Evolutionary conservation across 1,140 invertebrate genomes (phyloP).

Genomic region (Gonioctena quinquepunctata): DNA sequence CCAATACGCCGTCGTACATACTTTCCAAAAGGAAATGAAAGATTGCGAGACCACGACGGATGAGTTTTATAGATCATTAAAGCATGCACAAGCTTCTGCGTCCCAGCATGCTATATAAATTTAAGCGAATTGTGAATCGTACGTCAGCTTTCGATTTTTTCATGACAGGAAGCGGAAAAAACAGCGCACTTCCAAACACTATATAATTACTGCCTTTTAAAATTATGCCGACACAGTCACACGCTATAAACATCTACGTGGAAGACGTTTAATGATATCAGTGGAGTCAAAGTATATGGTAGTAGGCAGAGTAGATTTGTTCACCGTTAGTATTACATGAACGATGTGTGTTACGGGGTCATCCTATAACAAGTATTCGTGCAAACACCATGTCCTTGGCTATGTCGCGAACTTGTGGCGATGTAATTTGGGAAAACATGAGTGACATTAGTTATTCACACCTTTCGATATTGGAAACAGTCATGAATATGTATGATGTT

Average conservation of each 20-base stretch:
- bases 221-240: neutral
- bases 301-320: neutral
- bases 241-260: neutral
- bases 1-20: too few relatives aligned
- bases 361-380: neutral
- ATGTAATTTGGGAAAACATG: neutral
- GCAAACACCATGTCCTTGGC: neutral
- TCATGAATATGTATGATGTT: neutral
- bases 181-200: too few relatives aligned
- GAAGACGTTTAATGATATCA: neutral
- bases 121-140: too few relatives aligned
- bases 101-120: too few relatives aligned
- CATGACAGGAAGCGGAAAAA: too few relatives aligned
- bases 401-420: neutral
- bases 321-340: constrained; percentile 4
- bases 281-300: neutral
- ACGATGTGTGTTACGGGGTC: neutral
- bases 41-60: too few relatives aligned
- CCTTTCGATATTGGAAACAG: neutral
- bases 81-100: too few relatives aligned
- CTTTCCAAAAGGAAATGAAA: too few relatives aligned
- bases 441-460: neutral
- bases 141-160: too few relatives aligned
- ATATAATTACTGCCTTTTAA: too few relatives aligned
- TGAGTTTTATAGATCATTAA: too few relatives aligned